phyloP scores from a whole-genome alignment of 2,888 invertebrate genomes.

The Margaritifera margaritifera region DNA sequence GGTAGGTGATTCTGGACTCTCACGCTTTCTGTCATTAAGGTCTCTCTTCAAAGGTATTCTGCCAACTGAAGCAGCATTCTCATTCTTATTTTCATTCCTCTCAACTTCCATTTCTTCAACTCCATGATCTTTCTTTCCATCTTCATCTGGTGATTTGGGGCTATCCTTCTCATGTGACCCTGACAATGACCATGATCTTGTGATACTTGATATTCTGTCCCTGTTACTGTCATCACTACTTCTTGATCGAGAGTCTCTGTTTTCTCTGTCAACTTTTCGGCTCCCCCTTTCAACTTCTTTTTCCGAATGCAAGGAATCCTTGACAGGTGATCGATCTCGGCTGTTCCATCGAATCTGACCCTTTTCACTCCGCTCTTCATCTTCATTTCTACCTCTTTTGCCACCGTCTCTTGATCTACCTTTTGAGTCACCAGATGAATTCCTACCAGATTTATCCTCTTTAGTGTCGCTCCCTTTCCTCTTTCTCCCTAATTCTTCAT shows the following conservation, averaged over 20 bases:
- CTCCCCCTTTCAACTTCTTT: conserved; percentile 6
- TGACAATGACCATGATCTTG: conserved; percentile 11
- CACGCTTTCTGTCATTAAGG: conserved; percentile 12
- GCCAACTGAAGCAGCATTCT: background rate
- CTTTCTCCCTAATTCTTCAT: background rate
- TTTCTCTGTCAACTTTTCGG: conserved; percentile 4
- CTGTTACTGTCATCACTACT: conserved; percentile 10
- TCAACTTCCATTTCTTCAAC: conserved; percentile 3
- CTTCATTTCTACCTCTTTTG: conserved; percentile 5
- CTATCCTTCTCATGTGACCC: conserved; percentile 17
- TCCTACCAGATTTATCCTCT: background rate
- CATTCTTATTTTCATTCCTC: conserved; percentile 6
- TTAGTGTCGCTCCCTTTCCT: background rate
- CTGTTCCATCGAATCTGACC: background rate
- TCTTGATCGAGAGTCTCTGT: conserved; percentile 16
- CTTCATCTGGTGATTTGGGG: conserved; percentile 13
- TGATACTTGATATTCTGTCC: conserved; percentile 8
- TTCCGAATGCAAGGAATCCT: background rate
- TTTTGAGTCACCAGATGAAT: background rate
- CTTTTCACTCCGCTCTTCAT: conserved; percentile 8
- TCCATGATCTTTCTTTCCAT: conserved; percentile 7
- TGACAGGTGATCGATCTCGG: background rate
- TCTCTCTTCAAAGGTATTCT: conserved; percentile 12
- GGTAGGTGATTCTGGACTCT: conserved; percentile 12
- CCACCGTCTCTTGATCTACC: conserved; percentile 12